Base-by-base conservation (phyloP, 2,113 vertebrate genomes). In the Hipposideros armiger region DNA sequence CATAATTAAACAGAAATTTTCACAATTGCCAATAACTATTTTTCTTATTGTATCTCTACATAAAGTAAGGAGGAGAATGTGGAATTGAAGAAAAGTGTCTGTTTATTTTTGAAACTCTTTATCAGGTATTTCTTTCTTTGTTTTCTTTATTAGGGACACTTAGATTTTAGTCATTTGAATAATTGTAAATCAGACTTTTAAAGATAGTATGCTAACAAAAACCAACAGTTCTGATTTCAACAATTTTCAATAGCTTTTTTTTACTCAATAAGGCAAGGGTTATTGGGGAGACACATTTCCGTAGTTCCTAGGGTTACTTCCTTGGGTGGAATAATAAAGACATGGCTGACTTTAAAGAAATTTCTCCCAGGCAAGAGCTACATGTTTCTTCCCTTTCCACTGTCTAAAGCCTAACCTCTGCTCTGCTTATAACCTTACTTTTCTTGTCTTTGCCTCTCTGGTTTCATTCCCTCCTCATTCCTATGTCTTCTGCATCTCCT, bases 141-240 rank as follows among this genome's bases (percentile, higher is more conserved):
- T 73, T 87, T n/a, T 62, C 16, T 45, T 74, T 85, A 91, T 50
- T 76, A 87, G 7, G 6, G 42, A 42, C 32, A 81, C 26, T 85
- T 69, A 20, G 30, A 30, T 69, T 94, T 78, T 85, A 89, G 52
- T 84, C 22, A 62, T 77, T 88, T 93, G 76, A 26, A 16, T 85
- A 45, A 66, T 69, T 89, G 88, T 81, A 20, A 88, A 60, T 73
- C 10, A 91, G 40, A 70, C 15, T 70, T 83, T 72, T 47, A 87
- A 96, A 85, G n/a, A 70, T 91, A 52, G 36, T 45, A n/a, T 64
- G 42, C 30, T 69, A 74, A 94, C 14, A 50, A 88, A 69, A 95
- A 62, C 30, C 5, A 50, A 80, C 2, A 30, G 52, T 42, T 88
- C 7, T 74, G 72, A 91, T 64, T 60, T 80, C 36, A 93, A 83